Base-by-base conservation (phyloP, 2,113 vertebrate genomes). In the Oryzias curvinotus region DNA sequence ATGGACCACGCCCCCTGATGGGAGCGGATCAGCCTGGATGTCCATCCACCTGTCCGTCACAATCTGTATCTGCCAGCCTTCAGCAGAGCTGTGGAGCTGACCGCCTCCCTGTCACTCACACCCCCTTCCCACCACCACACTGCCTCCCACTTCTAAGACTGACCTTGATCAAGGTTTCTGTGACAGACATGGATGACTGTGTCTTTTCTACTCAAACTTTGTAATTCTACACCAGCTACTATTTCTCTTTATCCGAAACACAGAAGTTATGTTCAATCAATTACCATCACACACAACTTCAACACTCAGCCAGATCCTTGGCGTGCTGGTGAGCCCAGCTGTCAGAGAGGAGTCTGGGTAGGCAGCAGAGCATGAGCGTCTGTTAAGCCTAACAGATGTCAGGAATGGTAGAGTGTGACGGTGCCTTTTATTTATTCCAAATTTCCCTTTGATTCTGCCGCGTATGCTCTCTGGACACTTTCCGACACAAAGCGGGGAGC, bases 1-100 rank as follows among this genome's bases (percentile, higher is more conserved):
- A 89, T 89, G 86, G 90, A 86, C 52, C 85, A 91, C 47, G 87
- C 87, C 53, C 92, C 92, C 7, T 93, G 84, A 92, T 52, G 26
- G 10, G 62, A 63, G 42, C 64, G 26, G 41, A 47, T 14, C 60
- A 14, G 61, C 58, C 41, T 52, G 42, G 41, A 0, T 2, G 52
- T 43, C 7, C 58, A 17, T 46, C 70, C 71, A 51, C 60, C 61
- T 70, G 76, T 62, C 83, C 68, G 57, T 75, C 62, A 80, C 2
- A 19, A 50, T 82, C 61, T 61, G 51, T 57, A 53, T 68, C 69
- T 62, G 18, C 52, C 57, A 48, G 55, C 54, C 47, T 3, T 69
- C 75, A 71, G 67, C 45, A 52, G 52, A 73, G 74, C 70, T 68
- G 67, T 45, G 73, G 62, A 53, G 28, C 67, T 19, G 48, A 50